Evolutionary conservation across 2,797 vertebrate genomes (phyloP).

Genomic region (Sciurus vulgaris): DNA sequence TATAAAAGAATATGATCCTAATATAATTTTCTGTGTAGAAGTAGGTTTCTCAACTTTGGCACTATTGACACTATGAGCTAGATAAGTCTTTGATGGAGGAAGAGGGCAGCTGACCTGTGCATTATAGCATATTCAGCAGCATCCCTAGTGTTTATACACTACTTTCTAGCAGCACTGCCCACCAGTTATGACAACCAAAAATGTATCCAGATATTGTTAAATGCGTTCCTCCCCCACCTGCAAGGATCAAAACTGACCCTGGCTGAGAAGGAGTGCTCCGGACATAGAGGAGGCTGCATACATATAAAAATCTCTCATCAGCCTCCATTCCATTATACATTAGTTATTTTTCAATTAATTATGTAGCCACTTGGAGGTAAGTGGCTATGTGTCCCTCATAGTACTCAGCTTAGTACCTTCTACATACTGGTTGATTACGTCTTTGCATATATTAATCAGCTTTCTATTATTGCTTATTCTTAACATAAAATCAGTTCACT

Average conservation of each 20-base stretch:
- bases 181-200: background rate
- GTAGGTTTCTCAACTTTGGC: background rate
- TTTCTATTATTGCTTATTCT: constrained; percentile 59
- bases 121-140: background rate
- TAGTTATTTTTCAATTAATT: constrained; percentile 28
- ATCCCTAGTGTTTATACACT: background rate
- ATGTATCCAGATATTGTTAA: background rate
- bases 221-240: background rate
- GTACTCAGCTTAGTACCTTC: constrained; percentile 10
- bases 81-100: background rate
- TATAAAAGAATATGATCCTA: background rate
- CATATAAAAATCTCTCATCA: background rate
- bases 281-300: background rate
- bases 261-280: background rate
- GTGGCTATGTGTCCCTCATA: background rate
- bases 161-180: background rate
- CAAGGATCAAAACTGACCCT: background rate
- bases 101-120: background rate
- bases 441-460: constrained; percentile 67
- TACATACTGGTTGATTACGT: constrained; percentile 28
- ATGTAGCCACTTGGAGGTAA: background rate
- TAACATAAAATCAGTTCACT: constrained; percentile 66
- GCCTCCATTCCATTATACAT: background rate
- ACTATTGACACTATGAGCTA: background rate
- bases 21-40: constrained; percentile 23